Evolutionary conservation across 2,888 invertebrate genomes (phyloP).

Genomic region (Drosophila leonis): DNA sequence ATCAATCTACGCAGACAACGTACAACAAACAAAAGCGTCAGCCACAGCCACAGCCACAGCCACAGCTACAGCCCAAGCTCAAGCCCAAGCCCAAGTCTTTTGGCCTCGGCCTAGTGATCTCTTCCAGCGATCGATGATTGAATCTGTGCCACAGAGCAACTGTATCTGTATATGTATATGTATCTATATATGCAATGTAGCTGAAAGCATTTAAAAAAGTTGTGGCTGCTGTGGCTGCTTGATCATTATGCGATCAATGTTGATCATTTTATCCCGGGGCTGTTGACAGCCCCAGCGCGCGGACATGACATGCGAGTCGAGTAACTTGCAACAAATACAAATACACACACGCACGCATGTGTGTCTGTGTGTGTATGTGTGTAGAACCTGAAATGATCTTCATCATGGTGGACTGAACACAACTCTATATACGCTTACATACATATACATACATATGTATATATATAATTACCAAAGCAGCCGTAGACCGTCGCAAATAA

Average conservation of each 20-base stretch:
- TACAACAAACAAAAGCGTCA: conserved; percentile 18
- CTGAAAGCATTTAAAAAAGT: conserved; percentile 69
- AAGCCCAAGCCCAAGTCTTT: conserved; percentile 3
- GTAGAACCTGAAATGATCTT: conserved; percentile 69
- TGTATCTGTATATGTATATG: not conserved
- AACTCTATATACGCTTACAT: conserved; percentile 47
- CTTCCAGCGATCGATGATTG: conserved; percentile 47
- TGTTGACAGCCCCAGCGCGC: conserved; percentile 84
- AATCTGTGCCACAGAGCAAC: conserved; percentile 60
- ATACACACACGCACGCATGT: not conserved
- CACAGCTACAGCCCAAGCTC: not conserved
- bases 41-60: not conserved
- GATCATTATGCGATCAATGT: conserved; percentile 85
- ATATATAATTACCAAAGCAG: conserved; percentile 76
- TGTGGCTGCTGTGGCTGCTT: conserved; percentile 41
- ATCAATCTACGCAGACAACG: conserved; percentile 69
- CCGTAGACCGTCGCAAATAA: conserved; percentile 55
- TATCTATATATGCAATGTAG: conserved; percentile 6
- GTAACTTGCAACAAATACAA: conserved; percentile 54
- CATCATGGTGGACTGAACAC: conserved; percentile 75
- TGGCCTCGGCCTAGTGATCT: conserved; percentile 42
- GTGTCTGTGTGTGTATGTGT: conserved; percentile 5
- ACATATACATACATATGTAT: conserved; percentile 19
- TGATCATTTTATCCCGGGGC: conserved; percentile 85
- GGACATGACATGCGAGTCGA: conserved; percentile 83